phyloP scores from a whole-genome alignment of 1,140 invertebrate genomes.

The Anastrepha ludens region DNA sequence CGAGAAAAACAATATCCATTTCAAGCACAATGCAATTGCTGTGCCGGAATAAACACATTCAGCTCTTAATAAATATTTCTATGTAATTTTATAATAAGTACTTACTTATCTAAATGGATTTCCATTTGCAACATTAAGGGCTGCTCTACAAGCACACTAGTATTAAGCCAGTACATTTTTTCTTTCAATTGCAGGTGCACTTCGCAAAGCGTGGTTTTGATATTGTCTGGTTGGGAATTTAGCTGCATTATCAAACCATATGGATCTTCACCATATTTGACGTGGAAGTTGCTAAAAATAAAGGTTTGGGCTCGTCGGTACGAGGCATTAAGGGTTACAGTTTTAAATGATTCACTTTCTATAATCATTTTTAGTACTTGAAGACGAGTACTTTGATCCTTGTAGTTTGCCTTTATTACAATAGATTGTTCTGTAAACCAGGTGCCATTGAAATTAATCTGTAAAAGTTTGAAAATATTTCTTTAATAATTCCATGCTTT shows the following conservation, averaged over 20 bases:
- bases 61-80: too few species aligned
- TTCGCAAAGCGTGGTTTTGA: conserved; percentile 79
- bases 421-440: conserved; percentile 88
- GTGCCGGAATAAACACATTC: too few species aligned
- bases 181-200: conserved; percentile 77
- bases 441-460: conserved; percentile 81
- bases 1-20: too few species aligned
- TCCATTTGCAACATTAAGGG: conserved; percentile 75
- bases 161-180: conserved; percentile 79
- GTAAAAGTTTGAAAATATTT: background rate
- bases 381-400: conserved; percentile 80
- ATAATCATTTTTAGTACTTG: conserved; percentile 81
- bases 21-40: too few species aligned
- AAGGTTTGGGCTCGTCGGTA: conserved; percentile 75
- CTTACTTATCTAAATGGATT: conserved; percentile 85
- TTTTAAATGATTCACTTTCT: conserved; percentile 82
- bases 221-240: conserved; percentile 68
- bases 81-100: conserved; percentile 56
- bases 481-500: too few species aligned
- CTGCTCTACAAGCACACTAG: conserved; percentile 66
- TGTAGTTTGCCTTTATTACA: conserved; percentile 81
- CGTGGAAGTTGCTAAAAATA: conserved; percentile 65
- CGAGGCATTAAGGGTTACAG: conserved; percentile 79
- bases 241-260: conserved; percentile 68
- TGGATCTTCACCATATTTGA: conserved; percentile 69